Evolutionary conservation across 2,797 vertebrate species (phyloP).

Genomic region (Channa striata): DNA sequence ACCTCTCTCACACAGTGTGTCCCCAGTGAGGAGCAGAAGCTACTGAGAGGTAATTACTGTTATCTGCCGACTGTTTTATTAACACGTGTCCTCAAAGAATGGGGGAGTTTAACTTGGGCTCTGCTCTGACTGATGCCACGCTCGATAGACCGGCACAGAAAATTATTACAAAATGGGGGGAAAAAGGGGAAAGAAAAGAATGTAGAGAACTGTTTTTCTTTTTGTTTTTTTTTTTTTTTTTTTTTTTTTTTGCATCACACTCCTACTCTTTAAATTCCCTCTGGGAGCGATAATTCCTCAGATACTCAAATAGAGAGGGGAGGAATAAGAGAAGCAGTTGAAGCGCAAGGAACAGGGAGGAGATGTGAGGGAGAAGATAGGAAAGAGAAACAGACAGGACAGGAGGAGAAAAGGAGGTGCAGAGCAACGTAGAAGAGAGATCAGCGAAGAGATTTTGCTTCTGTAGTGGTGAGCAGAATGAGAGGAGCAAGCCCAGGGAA

Average conservation of each 20-base stretch:
- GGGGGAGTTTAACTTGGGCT: conserved; percentile 76
- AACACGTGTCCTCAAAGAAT: conserved; percentile 85
- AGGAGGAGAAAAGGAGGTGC: conserved; percentile 34
- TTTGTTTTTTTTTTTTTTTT: neutral
- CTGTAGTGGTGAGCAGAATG: conserved; percentile 31
- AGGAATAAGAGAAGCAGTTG: conserved; percentile 43
- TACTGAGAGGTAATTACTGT: conserved; percentile 86
- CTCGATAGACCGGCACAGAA: conserved; percentile 74
- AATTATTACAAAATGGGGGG: conserved; percentile 69
- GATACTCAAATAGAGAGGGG: conserved; percentile 50
- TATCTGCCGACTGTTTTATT: conserved; percentile 86
- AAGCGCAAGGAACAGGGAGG: conserved; percentile 13
- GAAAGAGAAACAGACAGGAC: conserved; percentile 28
- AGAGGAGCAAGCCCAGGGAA: conserved; percentile 51
- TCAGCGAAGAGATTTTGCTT: conserved; percentile 52
- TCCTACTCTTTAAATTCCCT: conserved; percentile 54
- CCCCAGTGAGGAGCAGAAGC: conserved; percentile 71
- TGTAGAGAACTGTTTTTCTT: conserved; percentile 5
- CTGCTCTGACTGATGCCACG: conserved; percentile 72
- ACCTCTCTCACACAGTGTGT: conserved; percentile 63
- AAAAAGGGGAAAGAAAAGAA: too few species aligned
- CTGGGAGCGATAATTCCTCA: conserved; percentile 54
- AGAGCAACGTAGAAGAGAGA: conserved; percentile 41
- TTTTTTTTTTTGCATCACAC: conserved; percentile 2
- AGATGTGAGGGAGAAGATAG: conserved; percentile 42